phyloP scores from a whole-genome alignment of 37 sponge, comb jelly and placozoan genomes.

The Chondrosia reniformis region DNA sequence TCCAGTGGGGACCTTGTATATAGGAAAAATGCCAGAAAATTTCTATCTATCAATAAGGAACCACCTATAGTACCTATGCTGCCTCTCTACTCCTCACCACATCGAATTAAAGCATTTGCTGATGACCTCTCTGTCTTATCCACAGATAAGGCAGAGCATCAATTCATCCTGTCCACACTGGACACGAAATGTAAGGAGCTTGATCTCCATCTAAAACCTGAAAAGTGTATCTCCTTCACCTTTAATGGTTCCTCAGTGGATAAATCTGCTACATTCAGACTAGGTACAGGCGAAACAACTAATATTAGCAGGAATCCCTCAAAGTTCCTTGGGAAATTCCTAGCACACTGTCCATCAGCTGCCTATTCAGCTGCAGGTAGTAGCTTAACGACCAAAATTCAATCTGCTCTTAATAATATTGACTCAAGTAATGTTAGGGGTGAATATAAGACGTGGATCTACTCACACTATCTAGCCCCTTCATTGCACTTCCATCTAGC shows the following conservation, averaged over 20 bases:
- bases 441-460: neutral
- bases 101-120: neutral
- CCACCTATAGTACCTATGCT: too few species aligned
- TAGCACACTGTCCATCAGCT: neutral
- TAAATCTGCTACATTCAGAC: neutral
- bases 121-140: constrained; percentile 23
- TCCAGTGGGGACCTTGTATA: too few species aligned
- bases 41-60: too few species aligned
- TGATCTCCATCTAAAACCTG: constrained; percentile 5
- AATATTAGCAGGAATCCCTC: neutral
- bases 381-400: neutral
- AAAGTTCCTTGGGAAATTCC: neutral
- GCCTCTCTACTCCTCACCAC: too few species aligned
- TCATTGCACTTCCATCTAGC: neutral
- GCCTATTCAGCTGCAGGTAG: neutral
- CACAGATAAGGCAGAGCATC: neutral
- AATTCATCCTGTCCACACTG: neutral
- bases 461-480: neutral
- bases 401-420: neutral
- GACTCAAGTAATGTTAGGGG: constrained; percentile 8
- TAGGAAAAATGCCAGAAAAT: too few species aligned
- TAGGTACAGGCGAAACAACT: neutral
- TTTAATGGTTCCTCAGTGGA: neutral
- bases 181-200: neutral
- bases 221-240: neutral